Conservation (phyloP, 2,888 invertebrate species). For the Biston betularia region DNA sequence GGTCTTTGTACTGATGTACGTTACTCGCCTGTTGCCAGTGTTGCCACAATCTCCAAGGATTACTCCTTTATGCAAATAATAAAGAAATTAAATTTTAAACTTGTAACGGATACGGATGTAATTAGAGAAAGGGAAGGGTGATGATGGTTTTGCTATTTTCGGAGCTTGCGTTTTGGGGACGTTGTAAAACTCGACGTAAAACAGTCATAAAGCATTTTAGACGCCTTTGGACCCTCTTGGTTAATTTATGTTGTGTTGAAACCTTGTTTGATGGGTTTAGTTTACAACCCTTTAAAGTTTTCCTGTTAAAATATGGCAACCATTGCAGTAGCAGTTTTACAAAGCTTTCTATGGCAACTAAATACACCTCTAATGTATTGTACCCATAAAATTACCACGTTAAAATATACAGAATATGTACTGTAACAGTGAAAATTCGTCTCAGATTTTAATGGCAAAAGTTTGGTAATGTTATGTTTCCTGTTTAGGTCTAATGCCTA, state of each 20-base stretch:
- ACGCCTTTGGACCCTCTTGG: constrained; percentile 24
- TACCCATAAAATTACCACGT: neutral
- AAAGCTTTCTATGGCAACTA: neutral
- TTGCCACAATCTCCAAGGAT: constrained; percentile 67
- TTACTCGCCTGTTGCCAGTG: constrained; percentile 58
- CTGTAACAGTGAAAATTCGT: too few relatives aligned
- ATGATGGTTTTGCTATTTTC: constrained; percentile 33
- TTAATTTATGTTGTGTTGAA: constrained; percentile 32
- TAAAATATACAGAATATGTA: too few relatives aligned
- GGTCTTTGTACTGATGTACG: constrained; percentile 3
- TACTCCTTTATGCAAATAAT: constrained; percentile 62
- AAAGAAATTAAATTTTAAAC: constrained; percentile 61
- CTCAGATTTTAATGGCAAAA: too few relatives aligned
- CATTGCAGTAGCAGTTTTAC: constrained; percentile 11
- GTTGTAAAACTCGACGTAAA: constrained; percentile 28
- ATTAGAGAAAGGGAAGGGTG: constrained; percentile 35
- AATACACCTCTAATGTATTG: neutral
- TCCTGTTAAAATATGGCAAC: constrained; percentile 13
- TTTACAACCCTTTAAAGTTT: constrained; percentile 22
- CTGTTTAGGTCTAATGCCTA: too few relatives aligned
- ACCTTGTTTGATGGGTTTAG: constrained; percentile 30
- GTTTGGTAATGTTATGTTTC: too few relatives aligned
- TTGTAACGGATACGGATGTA: constrained; percentile 44
- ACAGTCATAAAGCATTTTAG: constrained; percentile 33
- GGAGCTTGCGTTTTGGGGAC: constrained; percentile 23